Evolutionary conservation across 2,888 invertebrate genomes (phyloP).

Genomic region (Mayetiola destructor): DNA sequence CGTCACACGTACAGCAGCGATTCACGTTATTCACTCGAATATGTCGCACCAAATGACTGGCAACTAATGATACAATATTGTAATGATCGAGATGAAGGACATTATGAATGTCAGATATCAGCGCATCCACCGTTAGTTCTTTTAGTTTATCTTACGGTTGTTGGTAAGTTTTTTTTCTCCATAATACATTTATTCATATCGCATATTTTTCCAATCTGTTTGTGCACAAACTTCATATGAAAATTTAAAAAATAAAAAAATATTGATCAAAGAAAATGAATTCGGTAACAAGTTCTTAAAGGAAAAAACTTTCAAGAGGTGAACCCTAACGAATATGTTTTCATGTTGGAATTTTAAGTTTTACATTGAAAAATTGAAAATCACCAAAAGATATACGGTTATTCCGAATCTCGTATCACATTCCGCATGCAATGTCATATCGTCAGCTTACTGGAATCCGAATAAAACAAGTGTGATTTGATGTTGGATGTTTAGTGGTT

Average conservation of each 20-base stretch:
- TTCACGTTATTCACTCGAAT: conserved; percentile 52
- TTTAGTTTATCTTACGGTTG: conserved; percentile 52
- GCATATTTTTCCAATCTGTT: not conserved
- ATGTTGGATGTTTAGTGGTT: too few relatives aligned
- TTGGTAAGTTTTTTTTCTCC: conserved; percentile 42
- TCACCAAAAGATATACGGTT: too few relatives aligned
- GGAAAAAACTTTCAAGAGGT: too few relatives aligned
- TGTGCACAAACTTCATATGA: not conserved
- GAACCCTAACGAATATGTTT: too few relatives aligned
- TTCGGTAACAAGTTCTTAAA: too few relatives aligned
- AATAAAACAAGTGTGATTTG: too few relatives aligned
- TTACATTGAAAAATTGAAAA: too few relatives aligned
- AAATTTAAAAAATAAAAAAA: not conserved
- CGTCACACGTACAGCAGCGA: conserved; percentile 48
- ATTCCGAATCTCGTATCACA: too few relatives aligned
- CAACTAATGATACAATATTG: conserved; percentile 56
- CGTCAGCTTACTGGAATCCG: too few relatives aligned
- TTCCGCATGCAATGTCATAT: too few relatives aligned
- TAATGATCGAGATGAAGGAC: conserved; percentile 60
- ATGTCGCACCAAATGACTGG: conserved; percentile 63
- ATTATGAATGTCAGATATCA: conserved; percentile 60
- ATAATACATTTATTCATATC: not conserved
- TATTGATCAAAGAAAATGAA: too few relatives aligned
- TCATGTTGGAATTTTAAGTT: too few relatives aligned
- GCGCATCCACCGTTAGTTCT: conserved; percentile 59